Percentiles rank a stretch among this genome's conserved stretches.
Conservation (phyloP, 1,140 invertebrate genomes). For the Leguminivora glycinivorella region DNA sequence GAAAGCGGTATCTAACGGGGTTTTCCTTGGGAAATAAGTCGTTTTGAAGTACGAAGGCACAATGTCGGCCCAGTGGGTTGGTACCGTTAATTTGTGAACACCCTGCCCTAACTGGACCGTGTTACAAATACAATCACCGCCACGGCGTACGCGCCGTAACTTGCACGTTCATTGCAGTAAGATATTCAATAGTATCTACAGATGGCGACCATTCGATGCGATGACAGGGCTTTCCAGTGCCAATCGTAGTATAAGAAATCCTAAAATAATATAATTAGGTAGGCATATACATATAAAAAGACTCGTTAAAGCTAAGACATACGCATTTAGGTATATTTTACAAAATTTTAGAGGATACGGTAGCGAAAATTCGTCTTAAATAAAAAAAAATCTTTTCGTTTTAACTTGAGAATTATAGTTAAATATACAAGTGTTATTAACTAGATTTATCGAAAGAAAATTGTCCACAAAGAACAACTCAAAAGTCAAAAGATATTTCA, state of each 20-base stretch:
- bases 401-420: too few species aligned
- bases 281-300: too few species aligned
- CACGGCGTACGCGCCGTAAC: background rate
- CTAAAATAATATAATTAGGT: background rate
- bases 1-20: background rate
- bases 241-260: background rate
- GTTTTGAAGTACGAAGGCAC: background rate
- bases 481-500: too few species aligned
- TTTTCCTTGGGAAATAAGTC: background rate
- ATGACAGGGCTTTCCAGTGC: background rate
- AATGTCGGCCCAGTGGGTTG: slow-evolving; percentile 17
- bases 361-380: too few species aligned
- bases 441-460: too few species aligned
- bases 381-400: too few species aligned
- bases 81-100: slow-evolving; percentile 25
- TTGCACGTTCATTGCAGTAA: background rate
- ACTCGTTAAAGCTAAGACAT: too few species aligned
- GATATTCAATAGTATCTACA: background rate
- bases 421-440: too few species aligned
- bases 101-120: slow-evolving; percentile 19
- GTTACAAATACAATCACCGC: slow-evolving; percentile 4
- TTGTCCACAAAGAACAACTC: too few species aligned
- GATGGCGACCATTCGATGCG: background rate
- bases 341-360: too few species aligned
- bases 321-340: too few species aligned